phyloP scores from a whole-genome alignment of 2,888 invertebrate genomes.

The Mythimna loreyi region DNA sequence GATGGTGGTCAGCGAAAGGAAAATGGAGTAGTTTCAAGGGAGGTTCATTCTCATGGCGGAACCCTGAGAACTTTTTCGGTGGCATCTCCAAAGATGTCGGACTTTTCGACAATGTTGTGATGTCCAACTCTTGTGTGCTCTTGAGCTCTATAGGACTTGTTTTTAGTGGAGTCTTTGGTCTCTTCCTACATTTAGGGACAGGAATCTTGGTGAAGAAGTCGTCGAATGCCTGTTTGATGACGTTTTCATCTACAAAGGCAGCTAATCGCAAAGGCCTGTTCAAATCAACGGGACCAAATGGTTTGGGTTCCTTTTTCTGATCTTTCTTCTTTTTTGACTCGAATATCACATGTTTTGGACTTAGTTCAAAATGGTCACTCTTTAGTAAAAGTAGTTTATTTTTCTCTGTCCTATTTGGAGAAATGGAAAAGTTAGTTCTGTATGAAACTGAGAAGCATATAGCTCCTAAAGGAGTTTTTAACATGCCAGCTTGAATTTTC shows the following conservation, averaged over 20 bases:
- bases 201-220: constrained; percentile 84
- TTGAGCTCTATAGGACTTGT: constrained; percentile 72
- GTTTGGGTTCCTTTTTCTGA: constrained; percentile 75
- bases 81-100: constrained; percentile 85
- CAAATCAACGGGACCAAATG: constrained; percentile 89
- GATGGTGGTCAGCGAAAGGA: constrained; percentile 94
- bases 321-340: constrained; percentile 92
- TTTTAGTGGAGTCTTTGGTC: constrained; percentile 66
- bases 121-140: constrained; percentile 83
- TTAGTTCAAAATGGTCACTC: constrained; percentile 97
- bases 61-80: constrained; percentile 85
- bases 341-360: constrained; percentile 92
- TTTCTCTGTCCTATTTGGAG: constrained; percentile 94
- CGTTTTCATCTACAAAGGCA: constrained; percentile 93
- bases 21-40: constrained; percentile 94
- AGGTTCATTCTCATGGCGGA: constrained; percentile 89
- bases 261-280: constrained; percentile 94
- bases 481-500: constrained; percentile 95
- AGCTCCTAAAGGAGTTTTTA: constrained; percentile 97
- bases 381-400: constrained; percentile 95
- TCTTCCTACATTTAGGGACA: constrained; percentile 82
- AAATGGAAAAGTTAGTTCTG: constrained; percentile 97
- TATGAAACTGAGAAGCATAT: constrained; percentile 96
- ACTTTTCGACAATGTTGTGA: constrained; percentile 77
- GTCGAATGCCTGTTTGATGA: constrained; percentile 78